Conservation (phyloP, 2,113 vertebrate genomes). For the Barnardius zonarius region DNA sequence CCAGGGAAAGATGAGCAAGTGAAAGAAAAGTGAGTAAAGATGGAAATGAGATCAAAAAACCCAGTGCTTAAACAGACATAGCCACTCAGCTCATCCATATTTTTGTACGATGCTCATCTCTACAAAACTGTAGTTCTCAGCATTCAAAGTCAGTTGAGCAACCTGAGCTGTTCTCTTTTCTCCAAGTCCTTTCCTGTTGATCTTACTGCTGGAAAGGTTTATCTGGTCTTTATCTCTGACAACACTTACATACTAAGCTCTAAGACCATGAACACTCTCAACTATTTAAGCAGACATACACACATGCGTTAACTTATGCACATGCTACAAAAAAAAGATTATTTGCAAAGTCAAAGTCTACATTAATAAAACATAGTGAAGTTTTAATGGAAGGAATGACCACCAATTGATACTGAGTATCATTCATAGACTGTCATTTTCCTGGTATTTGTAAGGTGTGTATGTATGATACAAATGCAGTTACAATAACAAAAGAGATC, state of each 20-base stretch:
- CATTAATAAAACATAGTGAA: background rate
- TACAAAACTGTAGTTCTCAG: background rate
- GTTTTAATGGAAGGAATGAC: background rate
- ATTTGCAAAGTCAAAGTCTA: background rate
- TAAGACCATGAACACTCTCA: background rate
- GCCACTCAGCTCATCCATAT: background rate
- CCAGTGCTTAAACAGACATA: background rate
- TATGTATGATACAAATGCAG: background rate
- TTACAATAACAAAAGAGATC: background rate
- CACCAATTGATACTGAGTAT: background rate
- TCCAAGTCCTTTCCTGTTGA: background rate
- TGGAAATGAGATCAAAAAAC: background rate
- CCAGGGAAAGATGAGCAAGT: background rate
- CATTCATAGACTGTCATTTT: background rate
- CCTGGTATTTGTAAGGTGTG: background rate
- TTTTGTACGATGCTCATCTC: background rate
- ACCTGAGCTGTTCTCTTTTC: background rate
- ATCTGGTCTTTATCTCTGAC: background rate
- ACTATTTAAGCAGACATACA: background rate
- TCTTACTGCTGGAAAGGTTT: background rate
- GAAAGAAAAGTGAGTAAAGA: background rate
- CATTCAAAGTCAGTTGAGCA: background rate
- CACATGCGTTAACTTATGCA: background rate
- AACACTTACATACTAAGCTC: background rate
- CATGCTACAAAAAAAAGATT: background rate